Conservation (phyloP, 1,140 invertebrate species). For the Diprion similis region DNA sequence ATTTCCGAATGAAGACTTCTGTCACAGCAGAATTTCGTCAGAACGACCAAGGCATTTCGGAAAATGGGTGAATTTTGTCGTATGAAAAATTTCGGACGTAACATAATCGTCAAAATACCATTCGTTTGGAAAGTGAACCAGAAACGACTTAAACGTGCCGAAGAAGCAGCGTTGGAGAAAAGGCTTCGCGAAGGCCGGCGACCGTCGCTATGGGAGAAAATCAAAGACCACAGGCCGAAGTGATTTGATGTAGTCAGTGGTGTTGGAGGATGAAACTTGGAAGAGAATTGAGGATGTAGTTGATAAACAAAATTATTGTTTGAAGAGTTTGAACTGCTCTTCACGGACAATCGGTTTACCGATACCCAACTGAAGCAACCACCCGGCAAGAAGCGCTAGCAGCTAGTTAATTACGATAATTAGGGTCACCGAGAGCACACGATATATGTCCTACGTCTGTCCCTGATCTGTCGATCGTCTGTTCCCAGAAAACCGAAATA, state of each 20-base stretch:
- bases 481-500: slow-evolving; percentile 39
- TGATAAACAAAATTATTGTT: not conserved
- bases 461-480: slow-evolving; percentile 33
- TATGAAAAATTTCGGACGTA: not conserved
- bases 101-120: not conserved
- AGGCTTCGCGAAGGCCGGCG: not conserved
- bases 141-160: not conserved
- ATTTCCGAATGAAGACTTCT: no score
- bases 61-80: not conserved
- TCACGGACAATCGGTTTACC: not conserved
- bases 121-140: not conserved
- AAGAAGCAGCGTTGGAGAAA: not conserved
- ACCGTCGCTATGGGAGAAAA: not conserved
- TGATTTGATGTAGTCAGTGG: not conserved
- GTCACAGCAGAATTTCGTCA: no score
- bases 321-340: not conserved
- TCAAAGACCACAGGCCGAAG: not conserved
- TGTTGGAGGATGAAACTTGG: not conserved
- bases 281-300: not conserved
- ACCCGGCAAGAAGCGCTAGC: slow-evolving; percentile 18
- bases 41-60: no score
- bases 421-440: slow-evolving; percentile 3
- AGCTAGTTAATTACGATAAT: not conserved
- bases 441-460: slow-evolving; percentile 21
- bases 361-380: not conserved